Percentiles rank a stretch among this genome's conserved stretches.
Evolutionary conservation across 2,888 invertebrate genomes (phyloP).

Genomic region (Arrhopalites spinosus): DNA sequence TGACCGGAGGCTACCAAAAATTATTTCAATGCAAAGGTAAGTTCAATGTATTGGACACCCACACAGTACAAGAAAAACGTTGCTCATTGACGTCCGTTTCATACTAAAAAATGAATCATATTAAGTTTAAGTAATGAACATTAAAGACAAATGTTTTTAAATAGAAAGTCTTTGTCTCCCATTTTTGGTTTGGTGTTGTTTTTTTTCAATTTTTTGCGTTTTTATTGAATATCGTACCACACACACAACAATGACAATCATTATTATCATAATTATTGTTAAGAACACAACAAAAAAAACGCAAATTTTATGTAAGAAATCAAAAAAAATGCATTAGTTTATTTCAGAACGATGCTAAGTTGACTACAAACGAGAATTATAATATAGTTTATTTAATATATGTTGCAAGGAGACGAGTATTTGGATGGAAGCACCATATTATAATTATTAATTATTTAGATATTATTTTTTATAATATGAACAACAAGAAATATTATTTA

Average conservation of each 20-base stretch:
- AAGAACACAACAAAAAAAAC: conserved; percentile 22
- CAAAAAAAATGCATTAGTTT: background rate
- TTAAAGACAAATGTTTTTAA: too few relatives aligned
- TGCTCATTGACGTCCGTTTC: too few relatives aligned
- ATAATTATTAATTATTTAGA: too few relatives aligned
- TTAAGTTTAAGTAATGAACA: too few relatives aligned
- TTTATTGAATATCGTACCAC: background rate
- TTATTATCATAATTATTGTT: background rate
- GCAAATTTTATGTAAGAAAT: conserved; percentile 1
- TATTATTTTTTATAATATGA: background rate
- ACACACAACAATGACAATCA: background rate
- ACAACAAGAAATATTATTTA: background rate
- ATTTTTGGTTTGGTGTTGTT: background rate
- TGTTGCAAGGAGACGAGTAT: background rate
- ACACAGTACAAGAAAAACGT: too few relatives aligned
- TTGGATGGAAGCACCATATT: background rate
- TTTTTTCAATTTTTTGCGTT: background rate
- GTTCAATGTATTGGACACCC: too few relatives aligned
- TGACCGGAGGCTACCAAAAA: too few relatives aligned
- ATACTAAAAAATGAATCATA: too few relatives aligned
- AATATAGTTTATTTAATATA: background rate
- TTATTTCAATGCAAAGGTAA: too few relatives aligned
- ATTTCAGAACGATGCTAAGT: background rate
- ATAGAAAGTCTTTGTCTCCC: background rate
- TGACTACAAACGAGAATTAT: background rate